phyloP scores from a whole-genome alignment of 1,140 invertebrate species.

The Danaus melanippus region DNA sequence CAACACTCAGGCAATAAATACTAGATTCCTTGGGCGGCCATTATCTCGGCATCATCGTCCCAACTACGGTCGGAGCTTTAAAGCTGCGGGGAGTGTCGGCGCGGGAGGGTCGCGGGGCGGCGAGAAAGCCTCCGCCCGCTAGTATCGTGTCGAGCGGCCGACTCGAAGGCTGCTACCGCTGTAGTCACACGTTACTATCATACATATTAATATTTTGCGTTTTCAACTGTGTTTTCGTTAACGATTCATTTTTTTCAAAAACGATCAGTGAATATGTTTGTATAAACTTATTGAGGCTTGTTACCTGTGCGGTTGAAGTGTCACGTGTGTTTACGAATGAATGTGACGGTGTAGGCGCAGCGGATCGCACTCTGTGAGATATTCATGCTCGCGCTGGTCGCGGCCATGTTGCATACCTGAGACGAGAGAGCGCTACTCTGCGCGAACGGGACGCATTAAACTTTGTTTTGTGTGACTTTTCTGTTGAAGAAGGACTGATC shows the following conservation, averaged over 20 bases:
- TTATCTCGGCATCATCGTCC: conserved; percentile 67
- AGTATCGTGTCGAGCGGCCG: conserved; percentile 56
- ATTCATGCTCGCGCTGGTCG: conserved; percentile 65
- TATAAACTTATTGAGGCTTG: conserved; percentile 16
- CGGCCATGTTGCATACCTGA: conserved; percentile 70
- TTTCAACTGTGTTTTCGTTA: conserved; percentile 32
- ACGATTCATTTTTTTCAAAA: conserved; percentile 2
- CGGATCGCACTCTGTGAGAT: conserved; percentile 67
- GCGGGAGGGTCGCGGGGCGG: conserved; percentile 52
- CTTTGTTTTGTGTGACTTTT: conserved; percentile 36
- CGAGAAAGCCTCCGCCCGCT: conserved; percentile 60
- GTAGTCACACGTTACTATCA: conserved; percentile 30
- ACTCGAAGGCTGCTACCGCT: conserved; percentile 38
- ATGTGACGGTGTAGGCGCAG: conserved; percentile 67
- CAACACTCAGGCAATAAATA: conserved; percentile 52
- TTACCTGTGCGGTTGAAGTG: conserved; percentile 42
- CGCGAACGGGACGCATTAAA: conserved; percentile 65
- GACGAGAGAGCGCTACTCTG: conserved; percentile 54
- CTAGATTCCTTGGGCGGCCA: conserved; percentile 62
- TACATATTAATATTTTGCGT: conserved; percentile 51
- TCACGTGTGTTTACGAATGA: conserved; percentile 69
- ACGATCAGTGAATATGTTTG: conserved; percentile 11
- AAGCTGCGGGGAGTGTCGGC: conserved; percentile 45
- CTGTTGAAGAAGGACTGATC: conserved; percentile 44
- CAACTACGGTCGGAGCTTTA: conserved; percentile 52